These are phyloP conservation scores for Cololabis saira DNA, from an alignment of 2,113 vertebrate species.

Conservation along the genomic window DNA sequence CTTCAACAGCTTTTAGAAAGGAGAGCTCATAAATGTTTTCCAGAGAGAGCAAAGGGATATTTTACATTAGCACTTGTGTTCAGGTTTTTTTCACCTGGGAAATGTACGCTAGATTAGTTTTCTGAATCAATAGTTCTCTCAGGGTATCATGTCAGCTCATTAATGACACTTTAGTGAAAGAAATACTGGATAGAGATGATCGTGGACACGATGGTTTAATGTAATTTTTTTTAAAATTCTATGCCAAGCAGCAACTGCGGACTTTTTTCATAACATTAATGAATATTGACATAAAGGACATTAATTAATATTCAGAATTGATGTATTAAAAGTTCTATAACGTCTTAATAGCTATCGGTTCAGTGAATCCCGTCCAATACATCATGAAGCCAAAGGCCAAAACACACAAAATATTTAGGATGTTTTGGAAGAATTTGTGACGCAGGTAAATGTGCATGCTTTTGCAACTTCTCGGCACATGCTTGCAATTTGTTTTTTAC, in stretches of 20 bases:
- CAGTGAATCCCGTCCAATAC: not conserved
- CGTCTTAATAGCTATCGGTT: conserved; percentile 10
- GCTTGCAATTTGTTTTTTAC: conserved; percentile 74
- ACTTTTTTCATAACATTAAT: too few relatives aligned
- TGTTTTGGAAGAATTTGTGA: conserved; percentile 19
- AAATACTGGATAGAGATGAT: conserved; percentile 2
- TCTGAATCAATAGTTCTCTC: conserved; percentile 63
- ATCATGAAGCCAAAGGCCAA: conserved; percentile 16
- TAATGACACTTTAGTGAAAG: conserved; percentile 32
- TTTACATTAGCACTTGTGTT: conserved; percentile 67
- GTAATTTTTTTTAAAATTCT: not conserved
- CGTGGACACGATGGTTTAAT: not conserved
- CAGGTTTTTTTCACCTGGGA: conserved; percentile 45
- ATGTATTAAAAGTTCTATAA: not conserved
- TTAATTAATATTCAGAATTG: too few relatives aligned
- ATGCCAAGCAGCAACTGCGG: too few relatives aligned
- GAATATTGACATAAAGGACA: too few relatives aligned
- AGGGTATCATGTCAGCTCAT: conserved; percentile 38
- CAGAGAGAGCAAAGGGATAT: conserved; percentile 57
- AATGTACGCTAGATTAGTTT: conserved; percentile 54
- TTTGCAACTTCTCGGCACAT: conserved; percentile 49
- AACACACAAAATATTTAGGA: conserved; percentile 33
- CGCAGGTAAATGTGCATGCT: conserved; percentile 34
- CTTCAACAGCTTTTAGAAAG: conserved; percentile 62
- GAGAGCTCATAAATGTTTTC: conserved; percentile 66